Conservation (phyloP, 1,140 invertebrate genomes). For the Drosophila repleta region DNA sequence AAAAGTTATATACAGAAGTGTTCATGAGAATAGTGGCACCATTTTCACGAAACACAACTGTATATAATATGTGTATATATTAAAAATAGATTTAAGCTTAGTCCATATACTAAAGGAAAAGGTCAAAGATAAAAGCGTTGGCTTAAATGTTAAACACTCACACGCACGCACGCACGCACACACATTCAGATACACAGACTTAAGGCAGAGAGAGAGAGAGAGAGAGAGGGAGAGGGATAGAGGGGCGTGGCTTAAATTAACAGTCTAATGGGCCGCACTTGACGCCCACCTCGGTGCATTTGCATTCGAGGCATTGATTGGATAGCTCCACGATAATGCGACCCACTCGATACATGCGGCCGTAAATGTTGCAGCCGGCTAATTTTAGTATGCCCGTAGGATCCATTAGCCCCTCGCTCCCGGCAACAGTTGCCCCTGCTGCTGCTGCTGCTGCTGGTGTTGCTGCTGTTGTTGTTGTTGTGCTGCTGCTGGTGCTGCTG, state of each 20-base stretch:
- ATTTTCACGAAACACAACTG: too few relatives aligned
- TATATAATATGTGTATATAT: background rate
- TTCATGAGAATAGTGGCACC: too few relatives aligned
- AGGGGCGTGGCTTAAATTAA: constrained; percentile 71
- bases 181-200: constrained; percentile 17
- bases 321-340: constrained; percentile 93
- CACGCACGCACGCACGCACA: background rate
- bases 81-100: background rate
- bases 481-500: constrained; percentile 47
- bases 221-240: background rate
- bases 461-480: constrained; percentile 22
- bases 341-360: constrained; percentile 93
- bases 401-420: constrained; percentile 60
- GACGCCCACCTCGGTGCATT: constrained; percentile 94
- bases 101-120: constrained; percentile 8
- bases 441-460: constrained; percentile 5
- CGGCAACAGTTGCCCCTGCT: constrained; percentile 10
- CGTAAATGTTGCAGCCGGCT: constrained; percentile 96
- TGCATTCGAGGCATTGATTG: constrained; percentile 91
- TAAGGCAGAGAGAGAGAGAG: constrained; percentile 13
- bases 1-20: too few relatives aligned
- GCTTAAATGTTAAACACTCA: constrained; percentile 9
- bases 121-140: background rate
- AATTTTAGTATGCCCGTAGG: constrained; percentile 88
- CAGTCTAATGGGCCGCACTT: constrained; percentile 91